These are phyloP conservation scores for Litoditis marina DNA, from an alignment of 2,888 invertebrate genomes.

Conservation along the genomic window DNA sequence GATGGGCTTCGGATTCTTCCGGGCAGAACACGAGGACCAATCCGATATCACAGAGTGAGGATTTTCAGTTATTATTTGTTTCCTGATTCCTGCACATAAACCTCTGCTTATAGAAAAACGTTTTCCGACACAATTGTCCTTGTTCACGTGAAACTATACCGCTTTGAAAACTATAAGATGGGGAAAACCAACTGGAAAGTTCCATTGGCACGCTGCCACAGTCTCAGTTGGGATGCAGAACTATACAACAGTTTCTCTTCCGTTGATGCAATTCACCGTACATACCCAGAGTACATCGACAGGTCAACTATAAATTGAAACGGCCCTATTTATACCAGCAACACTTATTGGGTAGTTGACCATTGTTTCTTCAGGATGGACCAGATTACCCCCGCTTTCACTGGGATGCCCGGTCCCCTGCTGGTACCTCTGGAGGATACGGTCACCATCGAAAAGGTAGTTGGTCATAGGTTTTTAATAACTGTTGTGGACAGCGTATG, in stretches of 20 bases:
- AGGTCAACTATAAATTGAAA: no score
- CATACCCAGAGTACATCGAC: no score
- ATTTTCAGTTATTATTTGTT: no score
- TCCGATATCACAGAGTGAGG: conserved; percentile 26
- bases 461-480: background rate
- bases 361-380: conserved; percentile 26
- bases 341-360: background rate
- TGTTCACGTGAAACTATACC: no score
- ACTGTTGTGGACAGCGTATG: background rate
- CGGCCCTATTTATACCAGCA: background rate
- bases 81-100: background rate
- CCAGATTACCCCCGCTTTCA: conserved; percentile 40
- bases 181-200: no score
- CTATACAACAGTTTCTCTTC: no score
- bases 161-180: no score
- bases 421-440: conserved; percentile 45
- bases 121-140: no score
- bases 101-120: background rate
- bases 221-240: no score
- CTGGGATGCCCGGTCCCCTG: conserved; percentile 54
- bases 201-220: no score
- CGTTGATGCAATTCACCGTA: no score
- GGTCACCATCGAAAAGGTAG: conserved; percentile 25
- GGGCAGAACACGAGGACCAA: conserved; percentile 25
- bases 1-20: conserved; percentile 36